Evolutionary conservation across 2,888 invertebrate species (phyloP), one percentile per base, ranked within the genome.

Genomic region (Orthosia cruda): DNA sequence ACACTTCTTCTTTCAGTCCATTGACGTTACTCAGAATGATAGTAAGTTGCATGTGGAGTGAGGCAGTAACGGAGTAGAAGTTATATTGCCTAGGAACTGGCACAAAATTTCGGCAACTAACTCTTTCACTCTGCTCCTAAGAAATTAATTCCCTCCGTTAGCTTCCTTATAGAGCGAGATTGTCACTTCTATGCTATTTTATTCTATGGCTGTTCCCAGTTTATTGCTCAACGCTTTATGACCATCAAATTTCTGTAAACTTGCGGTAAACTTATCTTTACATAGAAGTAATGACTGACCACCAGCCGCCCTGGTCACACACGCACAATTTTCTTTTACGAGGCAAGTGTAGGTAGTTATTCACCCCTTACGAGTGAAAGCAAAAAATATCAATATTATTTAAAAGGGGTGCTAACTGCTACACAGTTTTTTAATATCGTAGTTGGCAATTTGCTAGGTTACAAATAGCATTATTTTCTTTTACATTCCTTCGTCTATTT

Each of bases 241-340:
- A 93, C 94, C 93, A 93, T 94, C 93, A 94, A 96, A 96, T 94
- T 95, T 96, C 95, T 96, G 94, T 95, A 94, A 95, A 94, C 91
- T 91, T 89, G 84, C 87, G 63, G 71, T 69, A 71, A 80, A 82
- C 64, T 76, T 86, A 77, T 84, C 74, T 77, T 75, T 68, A 80
- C 76, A 83, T 77, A 71, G 57, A 71, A 64, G 81, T 77, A 82
- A 79, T 83, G 70, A 58, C 66, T 81, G 74, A 66, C 74, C 74
- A 64, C 45, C 64, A 16, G 47, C 16, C 40, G 54, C 52, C 54
- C 40, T 18, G 61, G 76, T 54, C 55, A 50, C 47, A 45, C 68
- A 67, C 68, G 63, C n/a, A 72, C 63, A 12, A 58, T 32, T 76
- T 77, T 79, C 55, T 50, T 66, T 70, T 70, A 70, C 72, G 68